Conservation (phyloP, 2,797 vertebrate genomes). For the Malurus splendens region DNA sequence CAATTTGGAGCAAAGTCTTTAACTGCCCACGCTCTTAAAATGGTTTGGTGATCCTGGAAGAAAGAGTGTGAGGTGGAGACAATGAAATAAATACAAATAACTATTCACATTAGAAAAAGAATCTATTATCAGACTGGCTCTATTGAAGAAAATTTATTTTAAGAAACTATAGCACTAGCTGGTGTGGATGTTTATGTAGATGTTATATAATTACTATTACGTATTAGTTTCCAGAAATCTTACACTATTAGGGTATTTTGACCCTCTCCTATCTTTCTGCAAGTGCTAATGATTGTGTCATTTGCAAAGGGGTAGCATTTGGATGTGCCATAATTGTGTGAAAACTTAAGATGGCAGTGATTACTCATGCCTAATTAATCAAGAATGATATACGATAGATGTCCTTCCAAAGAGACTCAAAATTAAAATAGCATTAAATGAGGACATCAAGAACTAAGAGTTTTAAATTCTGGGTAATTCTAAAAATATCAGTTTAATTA, state of each 20-base stretch:
- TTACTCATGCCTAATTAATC: not conserved
- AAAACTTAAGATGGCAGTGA: not conserved
- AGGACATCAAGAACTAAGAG: not conserved
- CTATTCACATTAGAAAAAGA: not conserved
- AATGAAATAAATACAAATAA: not conserved
- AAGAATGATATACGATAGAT: not conserved
- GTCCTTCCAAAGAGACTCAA: not conserved
- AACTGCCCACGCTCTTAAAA: constrained; percentile 96
- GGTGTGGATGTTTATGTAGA: not conserved
- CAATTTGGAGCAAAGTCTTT: constrained; percentile 98
- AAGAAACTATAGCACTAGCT: not conserved
- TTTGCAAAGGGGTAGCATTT: not conserved
- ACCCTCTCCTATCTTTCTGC: not conserved
- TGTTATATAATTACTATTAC: not conserved
- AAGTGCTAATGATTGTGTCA: not conserved
- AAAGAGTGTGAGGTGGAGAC: not conserved
- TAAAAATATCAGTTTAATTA: not conserved
- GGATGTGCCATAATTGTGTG: not conserved
- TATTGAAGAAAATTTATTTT: not conserved
- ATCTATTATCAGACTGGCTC: not conserved
- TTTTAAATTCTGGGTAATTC: not conserved
- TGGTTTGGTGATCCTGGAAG: constrained; percentile 95
- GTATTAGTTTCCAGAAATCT: not conserved
- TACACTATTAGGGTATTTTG: not conserved
- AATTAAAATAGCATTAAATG: not conserved